Percentiles rank a stretch among this genome's conserved stretches.
phyloP scores from a whole-genome alignment of 2,888 invertebrate genomes.

The Drepanosiphum platanoidis region DNA sequence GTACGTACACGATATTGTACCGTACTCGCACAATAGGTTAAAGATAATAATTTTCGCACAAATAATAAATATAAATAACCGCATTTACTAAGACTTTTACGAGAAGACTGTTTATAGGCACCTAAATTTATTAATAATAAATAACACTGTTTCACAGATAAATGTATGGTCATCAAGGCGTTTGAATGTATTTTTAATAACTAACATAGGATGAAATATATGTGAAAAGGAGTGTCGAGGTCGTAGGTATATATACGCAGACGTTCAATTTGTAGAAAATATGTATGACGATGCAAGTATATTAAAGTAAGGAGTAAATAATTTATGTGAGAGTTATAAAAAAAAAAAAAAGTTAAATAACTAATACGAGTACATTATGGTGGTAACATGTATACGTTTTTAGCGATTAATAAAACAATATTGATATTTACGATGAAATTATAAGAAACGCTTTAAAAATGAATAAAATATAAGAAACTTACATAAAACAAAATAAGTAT shows the following conservation, averaged over 20 bases:
- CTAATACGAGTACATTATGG: background rate
- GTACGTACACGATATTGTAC: background rate
- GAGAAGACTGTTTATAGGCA: background rate
- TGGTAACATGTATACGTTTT: background rate
- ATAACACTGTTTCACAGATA: background rate
- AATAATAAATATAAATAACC: background rate
- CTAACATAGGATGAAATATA: background rate
- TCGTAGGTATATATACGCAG: background rate
- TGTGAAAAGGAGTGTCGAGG: background rate
- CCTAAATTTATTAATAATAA: constrained; percentile 1
- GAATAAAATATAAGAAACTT: background rate
- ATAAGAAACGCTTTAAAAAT: background rate
- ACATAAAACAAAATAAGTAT: background rate
- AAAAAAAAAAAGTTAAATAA: background rate
- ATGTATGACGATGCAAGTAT: background rate
- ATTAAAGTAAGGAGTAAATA: background rate
- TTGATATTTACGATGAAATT: background rate
- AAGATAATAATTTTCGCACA: background rate
- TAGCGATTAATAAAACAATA: background rate
- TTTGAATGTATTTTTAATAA: background rate
- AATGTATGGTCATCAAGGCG: background rate
- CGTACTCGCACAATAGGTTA: background rate
- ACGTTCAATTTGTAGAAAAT: background rate
- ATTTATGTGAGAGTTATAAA: background rate
- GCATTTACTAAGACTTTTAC: background rate